These are phyloP conservation scores for Monodelphis domestica DNA, from an alignment of 2,797 vertebrate species.

Conservation along the genomic window DNA sequence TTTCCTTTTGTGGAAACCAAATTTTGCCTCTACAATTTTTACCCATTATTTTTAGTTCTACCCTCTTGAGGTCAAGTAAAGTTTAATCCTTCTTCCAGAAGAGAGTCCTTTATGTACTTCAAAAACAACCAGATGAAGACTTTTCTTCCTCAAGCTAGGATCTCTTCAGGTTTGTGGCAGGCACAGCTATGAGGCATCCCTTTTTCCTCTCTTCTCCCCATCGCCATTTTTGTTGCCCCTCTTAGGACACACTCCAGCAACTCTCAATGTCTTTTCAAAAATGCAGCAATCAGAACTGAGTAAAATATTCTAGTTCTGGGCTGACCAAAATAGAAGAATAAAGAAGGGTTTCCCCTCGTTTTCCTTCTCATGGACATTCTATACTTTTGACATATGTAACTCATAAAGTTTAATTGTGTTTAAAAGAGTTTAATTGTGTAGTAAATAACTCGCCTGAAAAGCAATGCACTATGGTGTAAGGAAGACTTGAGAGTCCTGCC, in stretches of 20 bases:
- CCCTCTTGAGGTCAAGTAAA: neutral
- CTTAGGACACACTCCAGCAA: neutral
- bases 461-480: neutral
- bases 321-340: neutral
- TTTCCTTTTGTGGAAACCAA: neutral
- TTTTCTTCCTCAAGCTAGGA: neutral
- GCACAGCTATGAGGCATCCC: no score
- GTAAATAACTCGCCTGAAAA: neutral
- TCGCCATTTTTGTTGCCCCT: neutral
- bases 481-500: neutral
- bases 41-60: neutral
- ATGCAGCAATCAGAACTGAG: neutral
- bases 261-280: neutral
- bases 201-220: neutral
- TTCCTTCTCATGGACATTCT: neutral
- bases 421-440: slow-evolving; percentile 3
- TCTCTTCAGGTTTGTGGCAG: neutral
- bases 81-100: neutral
- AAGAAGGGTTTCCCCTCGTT: neutral
- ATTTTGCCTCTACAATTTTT: neutral
- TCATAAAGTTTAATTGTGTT: neutral
- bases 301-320: neutral
- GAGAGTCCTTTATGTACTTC: neutral
- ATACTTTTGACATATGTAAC: neutral
- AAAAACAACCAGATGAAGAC: neutral